Base-by-base conservation (phyloP, 1,140 invertebrate genomes). In the Stegodyphus dumicola region DNA sequence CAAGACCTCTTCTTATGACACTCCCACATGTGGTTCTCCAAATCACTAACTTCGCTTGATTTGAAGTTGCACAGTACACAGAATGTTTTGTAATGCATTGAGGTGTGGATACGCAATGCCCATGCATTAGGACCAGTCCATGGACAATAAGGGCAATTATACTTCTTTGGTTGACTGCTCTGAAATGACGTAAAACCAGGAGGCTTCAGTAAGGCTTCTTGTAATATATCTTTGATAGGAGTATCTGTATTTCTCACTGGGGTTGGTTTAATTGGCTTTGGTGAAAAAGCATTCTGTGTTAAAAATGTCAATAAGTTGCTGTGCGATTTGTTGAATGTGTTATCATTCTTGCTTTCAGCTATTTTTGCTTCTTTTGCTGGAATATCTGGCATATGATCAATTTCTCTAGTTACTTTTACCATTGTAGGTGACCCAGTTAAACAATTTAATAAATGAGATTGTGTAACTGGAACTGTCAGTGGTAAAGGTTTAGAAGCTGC, bases 71-170 rank as follows among this genome's bases (percentile, higher is more conserved):
- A 97, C 13, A 97, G 92, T 70, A 94, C 93, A 90, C 96, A 97
- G 90, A 95, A 97, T 17, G 96, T 96, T 90, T 97, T 97, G 88
- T 96, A 93, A 90, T 97, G 96, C 17, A 96, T 97, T 91, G 97
- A 97, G 75, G 97, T 92, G 90, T 97, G 96, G 9, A 96, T 92
- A 90, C 97, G 97, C 75, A 97, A 91, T 88, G 96, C 96, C 96
- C 96, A 97, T 89, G 96, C 96, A 90, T 97, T 96, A n/a, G 95
- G 95, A 0, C 96, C 96, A 17, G 94, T 95, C 96, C 96, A 97
- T 5, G 95, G 93, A 90, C 96, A 97, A 89, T 96, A 96, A 88
- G 94, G 94, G 90, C 96, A 97, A 71, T 93, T 93, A 90, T 95
- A 97, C 88, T 94, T 89, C 87, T 92, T 92, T 74, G 92, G 90